Evolutionary conservation across 2,113 vertebrate genomes (phyloP).

Genomic region (Myotis lucifugus): DNA sequence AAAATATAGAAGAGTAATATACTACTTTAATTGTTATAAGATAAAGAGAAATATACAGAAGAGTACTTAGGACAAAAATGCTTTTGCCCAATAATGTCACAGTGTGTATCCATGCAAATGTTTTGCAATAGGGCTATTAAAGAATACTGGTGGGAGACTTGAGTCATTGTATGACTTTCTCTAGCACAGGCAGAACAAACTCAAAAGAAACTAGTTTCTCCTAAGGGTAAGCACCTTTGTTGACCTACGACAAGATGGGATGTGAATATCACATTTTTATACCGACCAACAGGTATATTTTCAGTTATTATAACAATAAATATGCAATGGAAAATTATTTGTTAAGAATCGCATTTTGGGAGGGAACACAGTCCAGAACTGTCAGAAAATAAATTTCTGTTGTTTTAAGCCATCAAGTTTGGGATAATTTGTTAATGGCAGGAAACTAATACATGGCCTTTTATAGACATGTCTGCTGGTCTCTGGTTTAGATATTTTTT

Average conservation of each 20-base stretch:
- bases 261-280: neutral
- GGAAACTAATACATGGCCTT: neutral
- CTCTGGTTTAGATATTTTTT: neutral
- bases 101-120: neutral
- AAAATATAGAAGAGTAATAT: neutral
- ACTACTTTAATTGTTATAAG: neutral
- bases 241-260: neutral
- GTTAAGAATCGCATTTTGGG: neutral
- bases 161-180: neutral
- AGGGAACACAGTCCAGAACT: neutral
- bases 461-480: neutral
- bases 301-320: neutral
- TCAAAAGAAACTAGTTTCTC: neutral
- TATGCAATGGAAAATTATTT: neutral
- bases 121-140: neutral
- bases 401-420: neutral
- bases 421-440: neutral
- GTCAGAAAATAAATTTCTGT: neutral
- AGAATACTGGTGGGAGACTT: neutral
- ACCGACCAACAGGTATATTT: constrained; percentile 11
- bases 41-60: neutral
- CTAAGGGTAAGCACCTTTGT: neutral
- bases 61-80: neutral
- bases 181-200: neutral
- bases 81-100: constrained; percentile 18